Base-by-base conservation (phyloP, 2,113 vertebrate genomes). In the Neodontobutis hainanensis region DNA sequence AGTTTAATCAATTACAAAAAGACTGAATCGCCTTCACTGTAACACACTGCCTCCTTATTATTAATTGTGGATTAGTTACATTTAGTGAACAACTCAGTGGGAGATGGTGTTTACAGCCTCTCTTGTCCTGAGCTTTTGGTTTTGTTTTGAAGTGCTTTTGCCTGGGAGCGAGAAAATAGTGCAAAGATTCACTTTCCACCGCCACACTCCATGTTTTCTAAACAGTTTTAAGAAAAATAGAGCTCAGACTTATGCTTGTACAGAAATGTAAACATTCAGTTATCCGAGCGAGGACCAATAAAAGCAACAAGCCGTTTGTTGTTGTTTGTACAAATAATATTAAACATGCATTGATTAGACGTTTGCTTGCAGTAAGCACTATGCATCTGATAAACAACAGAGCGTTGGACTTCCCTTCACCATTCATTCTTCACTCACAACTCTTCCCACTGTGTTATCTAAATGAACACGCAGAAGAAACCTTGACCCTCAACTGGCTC, bases 191-290 rank as follows among this genome's bases (percentile, higher is more conserved):
- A 55, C 52, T n/a, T 35, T 55, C 6, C 7, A 42, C 44, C 55
- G 35, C 59, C 32, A 46, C 73, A 32, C 43, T 53, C 1, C 62
- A 43, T 44, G 15, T 78, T 75, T 78, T 75, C 72, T 45, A 14
- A 49, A 32, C 32, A 60, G 50, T 76, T 87, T 67, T 62, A 48
- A 63, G 43, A 12, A 78, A 83, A 75, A 73, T 61, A 56, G 61
- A 78, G 71, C 62, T 19, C 48, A 19, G 42, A 46, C 61, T 35
- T 68, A 75, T 63, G 65, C 60, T 52, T 73, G 58, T 69, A 35
- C 14, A 58, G 61, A 74, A 64, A 60, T 73, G 64, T 70, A 83
- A 85, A 87, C 83, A 80, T 68, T 19, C 19, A 51, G 65, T 83
- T 78, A 63, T 80, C 73, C 55, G 49, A 59, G 69, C 34, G 44